Evolutionary conservation across 2,797 vertebrate genomes (phyloP).

Genomic region (Dermochelys coriacea): DNA sequence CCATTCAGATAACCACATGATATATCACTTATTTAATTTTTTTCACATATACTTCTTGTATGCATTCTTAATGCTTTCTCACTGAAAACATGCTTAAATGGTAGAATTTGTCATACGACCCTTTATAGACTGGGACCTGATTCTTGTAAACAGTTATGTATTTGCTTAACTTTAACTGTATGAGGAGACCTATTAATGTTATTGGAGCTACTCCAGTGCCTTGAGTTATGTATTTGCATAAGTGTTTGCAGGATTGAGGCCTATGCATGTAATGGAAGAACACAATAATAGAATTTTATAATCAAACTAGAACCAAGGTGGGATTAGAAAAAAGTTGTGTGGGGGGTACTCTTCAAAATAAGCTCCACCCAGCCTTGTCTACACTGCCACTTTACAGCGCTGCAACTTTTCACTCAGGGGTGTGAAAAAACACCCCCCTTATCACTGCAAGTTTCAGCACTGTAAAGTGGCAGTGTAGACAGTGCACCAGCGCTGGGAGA

Average conservation of each 20-base stretch:
- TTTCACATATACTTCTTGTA: slow-evolving; percentile 44
- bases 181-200: not conserved
- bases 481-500: too few relatives aligned
- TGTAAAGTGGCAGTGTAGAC: too few relatives aligned
- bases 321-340: not conserved
- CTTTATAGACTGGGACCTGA: not conserved
- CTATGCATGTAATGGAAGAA: not conserved
- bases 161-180: not conserved
- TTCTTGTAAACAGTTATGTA: slow-evolving; percentile 7
- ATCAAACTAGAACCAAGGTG: rapidly evolving
- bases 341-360: not conserved
- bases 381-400: too few relatives aligned
- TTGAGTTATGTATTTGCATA: not conserved
- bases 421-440: too few relatives aligned
- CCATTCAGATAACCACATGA: not conserved
- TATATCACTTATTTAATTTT: slow-evolving; percentile 45
- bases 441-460: too few relatives aligned
- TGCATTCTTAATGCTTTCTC: slow-evolving; percentile 35
- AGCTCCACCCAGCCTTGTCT: not conserved
- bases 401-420: too few relatives aligned
- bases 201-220: not conserved
- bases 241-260: not conserved
- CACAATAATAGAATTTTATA: not conserved
- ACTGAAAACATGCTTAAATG: not conserved
- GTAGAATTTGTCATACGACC: not conserved